Evolutionary conservation across 2,888 invertebrate species (phyloP).

Genomic region (Cecidostiba fungosa): DNA sequence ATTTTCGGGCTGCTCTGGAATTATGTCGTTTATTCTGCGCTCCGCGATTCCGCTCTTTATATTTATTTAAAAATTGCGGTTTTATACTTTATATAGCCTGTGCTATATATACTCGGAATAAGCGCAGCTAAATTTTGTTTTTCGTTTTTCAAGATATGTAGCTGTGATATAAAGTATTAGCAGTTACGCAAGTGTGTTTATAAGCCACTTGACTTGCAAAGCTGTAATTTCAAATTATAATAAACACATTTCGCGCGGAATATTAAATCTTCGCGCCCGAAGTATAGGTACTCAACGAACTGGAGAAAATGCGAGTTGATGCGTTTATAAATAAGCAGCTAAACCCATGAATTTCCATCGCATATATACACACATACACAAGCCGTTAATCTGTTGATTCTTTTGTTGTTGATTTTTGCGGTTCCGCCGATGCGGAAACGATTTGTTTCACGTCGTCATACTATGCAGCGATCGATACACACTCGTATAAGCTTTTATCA

Average conservation of each 20-base stretch:
- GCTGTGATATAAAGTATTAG: too few species aligned
- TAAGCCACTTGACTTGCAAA: background rate
- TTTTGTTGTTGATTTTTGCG: background rate
- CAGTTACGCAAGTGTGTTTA: too few species aligned
- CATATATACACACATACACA: too few species aligned
- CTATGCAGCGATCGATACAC: background rate
- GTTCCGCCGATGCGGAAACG: background rate
- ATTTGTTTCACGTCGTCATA: slow-evolving; percentile 29
- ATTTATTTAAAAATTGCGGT: background rate
- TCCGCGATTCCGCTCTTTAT: too few species aligned
- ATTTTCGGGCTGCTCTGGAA: background rate
- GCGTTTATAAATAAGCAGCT: background rate
- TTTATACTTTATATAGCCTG: background rate
- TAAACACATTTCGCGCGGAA: background rate
- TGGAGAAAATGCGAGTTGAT: background rate
- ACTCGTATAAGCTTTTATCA: slow-evolving; percentile 12
- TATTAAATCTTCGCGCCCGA: background rate
- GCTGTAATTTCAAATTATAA: background rate
- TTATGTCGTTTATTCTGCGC: too few species aligned
- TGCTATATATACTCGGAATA: too few species aligned
- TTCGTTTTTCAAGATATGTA: background rate
- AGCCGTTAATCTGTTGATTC: background rate
- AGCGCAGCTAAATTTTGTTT: background rate
- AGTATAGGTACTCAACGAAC: background rate
- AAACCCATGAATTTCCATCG: background rate